Percentiles rank a stretch among this genome's conserved stretches.
Evolutionary conservation across 2,113 vertebrate genomes (phyloP).

Genomic region (Equus przewalskii): DNA sequence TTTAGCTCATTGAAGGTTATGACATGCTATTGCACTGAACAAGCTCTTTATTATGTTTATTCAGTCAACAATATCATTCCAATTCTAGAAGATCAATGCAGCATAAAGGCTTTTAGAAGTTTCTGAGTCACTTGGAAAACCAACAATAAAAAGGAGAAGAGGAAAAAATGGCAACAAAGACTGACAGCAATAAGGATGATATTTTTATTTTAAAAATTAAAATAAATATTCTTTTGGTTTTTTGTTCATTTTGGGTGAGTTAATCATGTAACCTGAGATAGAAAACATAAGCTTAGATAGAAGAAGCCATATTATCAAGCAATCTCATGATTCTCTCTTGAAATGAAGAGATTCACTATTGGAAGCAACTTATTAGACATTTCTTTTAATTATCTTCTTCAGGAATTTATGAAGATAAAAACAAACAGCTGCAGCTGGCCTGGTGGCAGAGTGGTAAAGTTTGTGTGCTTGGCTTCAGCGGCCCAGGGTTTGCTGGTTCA

Average conservation of each 20-base stretch:
- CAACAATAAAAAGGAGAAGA: constrained; percentile 22
- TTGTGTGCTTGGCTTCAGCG: too few species aligned
- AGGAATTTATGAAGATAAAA: neutral
- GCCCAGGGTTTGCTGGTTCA: too few species aligned
- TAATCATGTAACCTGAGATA: neutral
- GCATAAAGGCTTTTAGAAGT: neutral
- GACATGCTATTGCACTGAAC: neutral
- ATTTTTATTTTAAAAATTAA: neutral
- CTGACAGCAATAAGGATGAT: neutral
- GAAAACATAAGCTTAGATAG: neutral
- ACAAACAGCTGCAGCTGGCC: neutral
- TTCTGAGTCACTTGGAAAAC: neutral
- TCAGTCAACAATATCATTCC: neutral
- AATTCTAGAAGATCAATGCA: neutral
- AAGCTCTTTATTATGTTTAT: constrained; percentile 29
- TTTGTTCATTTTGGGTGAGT: neutral
- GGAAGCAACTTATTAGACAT: neutral
- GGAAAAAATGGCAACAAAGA: neutral
- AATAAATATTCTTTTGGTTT: neutral
- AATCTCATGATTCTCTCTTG: neutral
- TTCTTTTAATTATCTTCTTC: neutral
- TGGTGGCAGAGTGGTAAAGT: too few species aligned
- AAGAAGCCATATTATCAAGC: neutral
- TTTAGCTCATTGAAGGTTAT: neutral
- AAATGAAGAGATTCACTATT: neutral